Evolutionary conservation across 2,113 vertebrate species (phyloP).

Genomic region (Grallaria varia): DNA sequence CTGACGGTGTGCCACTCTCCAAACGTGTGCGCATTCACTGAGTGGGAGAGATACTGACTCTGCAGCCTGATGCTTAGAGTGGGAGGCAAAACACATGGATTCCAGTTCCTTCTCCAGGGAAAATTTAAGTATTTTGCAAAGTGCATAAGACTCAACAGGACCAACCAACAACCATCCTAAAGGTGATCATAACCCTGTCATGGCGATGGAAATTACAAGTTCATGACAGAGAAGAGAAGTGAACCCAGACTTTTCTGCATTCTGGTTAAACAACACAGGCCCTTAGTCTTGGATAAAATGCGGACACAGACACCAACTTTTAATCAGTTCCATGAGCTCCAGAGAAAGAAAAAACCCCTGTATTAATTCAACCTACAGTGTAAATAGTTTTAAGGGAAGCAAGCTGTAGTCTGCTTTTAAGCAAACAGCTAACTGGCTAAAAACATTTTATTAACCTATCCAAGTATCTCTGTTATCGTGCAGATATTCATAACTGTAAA

Average conservation of each 20-base stretch:
- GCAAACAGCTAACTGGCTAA: background rate
- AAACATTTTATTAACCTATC: background rate
- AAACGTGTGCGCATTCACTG: background rate
- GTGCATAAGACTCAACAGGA: background rate
- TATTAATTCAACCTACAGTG: background rate
- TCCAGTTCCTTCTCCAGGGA: background rate
- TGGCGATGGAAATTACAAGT: background rate
- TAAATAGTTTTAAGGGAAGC: background rate
- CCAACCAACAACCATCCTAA: background rate
- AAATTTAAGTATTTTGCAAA: constrained; percentile 1
- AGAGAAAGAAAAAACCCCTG: background rate
- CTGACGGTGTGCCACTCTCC: background rate
- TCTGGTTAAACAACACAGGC: background rate
- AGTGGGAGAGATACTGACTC: constrained; percentile 25
- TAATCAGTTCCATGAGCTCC: background rate
- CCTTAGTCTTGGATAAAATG: background rate
- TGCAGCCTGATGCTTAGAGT: constrained; percentile 18
- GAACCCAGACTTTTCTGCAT: background rate
- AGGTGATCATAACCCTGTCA: background rate
- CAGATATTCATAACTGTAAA: background rate
- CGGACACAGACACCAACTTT: background rate
- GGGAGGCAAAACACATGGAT: constrained; percentile 37
- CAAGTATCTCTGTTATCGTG: background rate
- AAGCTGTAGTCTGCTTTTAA: background rate
- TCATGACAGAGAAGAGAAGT: background rate